Conservation (phyloP, 2,113 vertebrate genomes). For the Megaceryle torquata region DNA sequence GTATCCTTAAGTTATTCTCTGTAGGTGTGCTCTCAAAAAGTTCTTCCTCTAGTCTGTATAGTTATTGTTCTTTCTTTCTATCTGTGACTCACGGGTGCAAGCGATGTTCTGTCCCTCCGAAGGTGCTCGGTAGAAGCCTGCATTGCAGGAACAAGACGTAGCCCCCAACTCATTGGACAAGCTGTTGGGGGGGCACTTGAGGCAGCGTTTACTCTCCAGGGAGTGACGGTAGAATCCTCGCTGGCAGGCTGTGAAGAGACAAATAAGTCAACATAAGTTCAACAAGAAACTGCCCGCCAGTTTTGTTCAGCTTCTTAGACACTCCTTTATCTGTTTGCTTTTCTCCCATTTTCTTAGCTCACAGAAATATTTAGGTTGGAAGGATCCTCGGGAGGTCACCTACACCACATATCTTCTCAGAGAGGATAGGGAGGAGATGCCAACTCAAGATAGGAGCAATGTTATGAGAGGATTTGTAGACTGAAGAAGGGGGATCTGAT, state of each 20-base stretch:
- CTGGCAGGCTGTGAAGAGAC: slow-evolving; percentile 67
- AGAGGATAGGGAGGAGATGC: neutral
- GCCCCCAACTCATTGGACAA: slow-evolving; percentile 49
- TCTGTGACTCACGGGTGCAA: slow-evolving; percentile 73
- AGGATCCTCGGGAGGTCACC: neutral
- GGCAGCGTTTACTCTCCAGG: slow-evolving; percentile 39
- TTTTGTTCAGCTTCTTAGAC: neutral
- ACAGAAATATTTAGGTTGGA: neutral
- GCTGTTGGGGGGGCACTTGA: slow-evolving; percentile 75
- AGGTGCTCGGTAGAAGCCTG: slow-evolving; percentile 67
- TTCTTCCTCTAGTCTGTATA: neutral
- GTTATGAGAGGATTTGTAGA: neutral
- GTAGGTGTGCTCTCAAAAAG: neutral
- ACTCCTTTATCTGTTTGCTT: neutral
- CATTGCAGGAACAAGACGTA: slow-evolving; percentile 66
- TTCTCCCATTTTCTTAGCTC: neutral
- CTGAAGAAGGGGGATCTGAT: neutral
- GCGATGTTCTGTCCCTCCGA: slow-evolving; percentile 61
- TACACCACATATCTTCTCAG: neutral
- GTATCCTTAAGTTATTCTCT: neutral
- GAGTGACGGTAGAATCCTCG: slow-evolving; percentile 69
- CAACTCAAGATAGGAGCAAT: neutral
- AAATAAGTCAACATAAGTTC: neutral
- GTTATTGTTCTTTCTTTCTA: neutral
- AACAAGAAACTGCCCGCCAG: neutral